Base-by-base conservation (phyloP, 2,797 vertebrate species). In the Pelodytes ibericus region DNA sequence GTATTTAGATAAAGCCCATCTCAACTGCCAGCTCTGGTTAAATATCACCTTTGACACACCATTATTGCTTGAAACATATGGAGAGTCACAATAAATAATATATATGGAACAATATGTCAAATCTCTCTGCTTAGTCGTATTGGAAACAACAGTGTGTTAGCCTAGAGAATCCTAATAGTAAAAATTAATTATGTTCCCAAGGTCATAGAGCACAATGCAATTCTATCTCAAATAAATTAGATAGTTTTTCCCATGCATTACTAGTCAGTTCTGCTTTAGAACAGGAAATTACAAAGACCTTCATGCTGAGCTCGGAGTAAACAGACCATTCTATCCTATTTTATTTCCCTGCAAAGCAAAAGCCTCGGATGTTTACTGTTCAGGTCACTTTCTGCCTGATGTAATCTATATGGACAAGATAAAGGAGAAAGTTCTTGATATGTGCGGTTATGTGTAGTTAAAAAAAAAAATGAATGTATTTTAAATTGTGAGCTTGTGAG, bases 171-270 rank as follows among this genome's bases (percentile, higher is more conserved):
- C 29, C 44, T 63, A 76, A 63, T 61, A 20, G 72, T 68, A 75
- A 68, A 68, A 60, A 61, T 76, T 57, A 25, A 70, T 76, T 76
- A 62, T 70, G 49, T 56, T 69, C 47, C 56, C 66, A 76, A 76
- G 66, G 74, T 76, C 74, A 70, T 56, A 63, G 63, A 63, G 74
- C 58, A 63, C 59, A 62, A 56, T 29, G 26, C 49, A 30, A 76
- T 76, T 76, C 33, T 27, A 62, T 76, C 47, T 36, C 67, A 76
- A 70, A 76, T 63, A 70, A 76, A 76, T 69, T 25, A 75, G 57
- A 39, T 68, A 51, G 64, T 33, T n/a, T 44, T 75, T 61, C n/a
- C 41, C 30, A 44, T 24, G 18, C 51, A 41, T 56, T 75, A 63
- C 73, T 60, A 70, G 66, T 62, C 64, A 60, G 27, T 39, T 51